These are phyloP conservation scores for Dasyornis broadbenti DNA, from an alignment of 2,113 vertebrate genomes.

Conservation along the genomic window DNA sequence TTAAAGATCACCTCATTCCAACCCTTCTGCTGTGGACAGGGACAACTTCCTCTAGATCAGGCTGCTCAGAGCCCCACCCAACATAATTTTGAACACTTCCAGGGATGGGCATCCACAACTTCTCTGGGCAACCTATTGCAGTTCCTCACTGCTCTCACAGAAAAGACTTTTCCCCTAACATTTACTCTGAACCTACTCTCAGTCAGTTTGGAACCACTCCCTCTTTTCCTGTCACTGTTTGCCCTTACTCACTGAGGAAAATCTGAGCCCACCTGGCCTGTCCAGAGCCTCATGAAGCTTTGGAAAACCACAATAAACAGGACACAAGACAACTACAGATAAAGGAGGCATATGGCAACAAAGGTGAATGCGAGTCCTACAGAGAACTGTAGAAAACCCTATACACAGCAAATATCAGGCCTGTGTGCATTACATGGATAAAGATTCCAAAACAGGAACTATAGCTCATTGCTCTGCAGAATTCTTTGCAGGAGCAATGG, in stretches of 20 bases:
- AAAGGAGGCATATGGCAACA: accelerated
- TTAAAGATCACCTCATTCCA: not conserved
- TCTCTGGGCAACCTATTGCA: not conserved
- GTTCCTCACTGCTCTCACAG: not conserved
- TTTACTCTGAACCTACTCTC: not conserved
- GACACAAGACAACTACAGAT: not conserved
- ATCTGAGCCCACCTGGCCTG: not conserved
- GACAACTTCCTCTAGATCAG: not conserved
- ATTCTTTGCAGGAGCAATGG: not conserved
- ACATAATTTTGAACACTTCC: not conserved
- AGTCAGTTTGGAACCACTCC: not conserved
- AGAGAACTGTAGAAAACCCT: not conserved
- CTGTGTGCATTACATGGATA: not conserved
- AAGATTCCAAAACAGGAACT: not conserved
- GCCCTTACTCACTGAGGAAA: not conserved
- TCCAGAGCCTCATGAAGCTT: not conserved
- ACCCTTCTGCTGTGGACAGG: too few species aligned
- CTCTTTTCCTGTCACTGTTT: not conserved
- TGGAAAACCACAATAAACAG: not conserved
- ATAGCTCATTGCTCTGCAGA: not conserved
- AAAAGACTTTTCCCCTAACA: not conserved
- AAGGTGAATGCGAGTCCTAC: not conserved
- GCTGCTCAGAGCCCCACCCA: not conserved
- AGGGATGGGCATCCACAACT: not conserved
- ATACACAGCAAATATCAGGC: not conserved